Evolutionary conservation across 2,113 vertebrate genomes (phyloP), one percentile per base, ranked within the genome.

Genomic region (Myrmecobius fasciatus): DNA sequence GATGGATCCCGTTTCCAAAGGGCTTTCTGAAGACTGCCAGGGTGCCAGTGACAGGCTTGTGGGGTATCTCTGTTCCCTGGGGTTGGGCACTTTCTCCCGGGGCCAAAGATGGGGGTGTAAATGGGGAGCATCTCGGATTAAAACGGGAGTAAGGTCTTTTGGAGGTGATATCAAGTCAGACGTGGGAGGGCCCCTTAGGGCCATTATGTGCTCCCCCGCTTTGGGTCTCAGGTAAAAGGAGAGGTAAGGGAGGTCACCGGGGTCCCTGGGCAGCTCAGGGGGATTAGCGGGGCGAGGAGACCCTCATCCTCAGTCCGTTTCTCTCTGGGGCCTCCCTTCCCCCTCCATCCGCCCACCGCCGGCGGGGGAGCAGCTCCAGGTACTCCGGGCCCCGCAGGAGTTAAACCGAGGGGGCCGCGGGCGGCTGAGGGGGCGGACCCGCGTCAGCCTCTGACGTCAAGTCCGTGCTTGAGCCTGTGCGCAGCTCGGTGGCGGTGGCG

Each of bases 371-470:
- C 96, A 93, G 96, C 96, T 96, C 95, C 36, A 97, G 93, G 60
- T n/a, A 91, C 48, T 51, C 1, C 5, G 52, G 88, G 7, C 94
- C 52, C 67, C 36, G 49, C 24, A 53, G 49, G 43, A 97, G 97
- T 97, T 97, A 97, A 52, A 48, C 91, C 93, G 96, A 0, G 90
- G 91, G 93, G 97, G 51, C 67, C 94, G 96, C 97, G 90, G 97
- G 97, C 95, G 97, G 97, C 97, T 97, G 95, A 94, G 97, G 97
- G 97, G 97, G 97, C 43, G 97, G 97, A 95, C 92, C 96, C 83
- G 96, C 97, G 97, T 98, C 97, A 98, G 91, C 48, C 25, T 36
- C 91, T 97, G 96, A 96, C 97, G 97, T 97, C 97, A 98, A 89
- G 83, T 75, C 11, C 25, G 1, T 89, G 91, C 91, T 31, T 52